These are phyloP conservation scores for Nymphalis io DNA, from an alignment of 1,140 invertebrate genomes.

Conservation along the genomic window DNA sequence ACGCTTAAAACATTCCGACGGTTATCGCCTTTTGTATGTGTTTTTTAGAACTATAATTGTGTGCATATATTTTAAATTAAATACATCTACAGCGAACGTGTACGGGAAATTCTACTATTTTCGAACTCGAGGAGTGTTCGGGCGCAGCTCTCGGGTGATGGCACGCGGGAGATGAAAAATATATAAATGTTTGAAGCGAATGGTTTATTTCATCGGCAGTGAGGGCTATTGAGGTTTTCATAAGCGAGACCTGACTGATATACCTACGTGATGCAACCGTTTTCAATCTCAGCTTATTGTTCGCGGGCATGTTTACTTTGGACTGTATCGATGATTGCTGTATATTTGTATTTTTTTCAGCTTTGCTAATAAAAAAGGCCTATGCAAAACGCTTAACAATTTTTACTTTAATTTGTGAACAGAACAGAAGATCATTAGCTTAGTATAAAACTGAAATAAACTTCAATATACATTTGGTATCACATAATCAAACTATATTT, in stretches of 20 bases:
- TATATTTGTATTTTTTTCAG: not conserved
- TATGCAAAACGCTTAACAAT: not conserved
- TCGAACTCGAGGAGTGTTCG: not conserved
- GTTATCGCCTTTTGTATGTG: conserved; percentile 10
- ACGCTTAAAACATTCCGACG: conserved; percentile 4
- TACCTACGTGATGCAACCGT: not conserved
- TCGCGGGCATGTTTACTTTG: not conserved
- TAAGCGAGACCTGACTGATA: conserved; percentile 7
- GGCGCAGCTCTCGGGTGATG: not conserved
- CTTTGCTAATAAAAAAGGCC: not conserved
- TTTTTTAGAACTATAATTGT: not conserved
- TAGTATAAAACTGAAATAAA: no score
- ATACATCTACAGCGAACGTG: not conserved
- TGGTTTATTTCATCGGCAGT: conserved; percentile 5
- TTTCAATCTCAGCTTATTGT: conserved; percentile 10
- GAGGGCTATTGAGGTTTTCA: conserved; percentile 12
- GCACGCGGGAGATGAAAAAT: conserved; percentile 2
- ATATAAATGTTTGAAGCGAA: conserved; percentile 8
- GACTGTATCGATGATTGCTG: not conserved
- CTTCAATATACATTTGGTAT: no score
- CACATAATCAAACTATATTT: no score
- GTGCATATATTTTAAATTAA: not conserved
- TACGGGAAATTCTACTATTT: not conserved
- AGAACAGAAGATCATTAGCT: not conserved
- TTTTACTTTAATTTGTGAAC: not conserved